A percentile compares a stretch with the other conserved stretches of the same genome.
These are phyloP conservation scores for Eudasyphora cyanicolor DNA, from an alignment of 2,888 invertebrate species.

Conservation along the genomic window DNA sequence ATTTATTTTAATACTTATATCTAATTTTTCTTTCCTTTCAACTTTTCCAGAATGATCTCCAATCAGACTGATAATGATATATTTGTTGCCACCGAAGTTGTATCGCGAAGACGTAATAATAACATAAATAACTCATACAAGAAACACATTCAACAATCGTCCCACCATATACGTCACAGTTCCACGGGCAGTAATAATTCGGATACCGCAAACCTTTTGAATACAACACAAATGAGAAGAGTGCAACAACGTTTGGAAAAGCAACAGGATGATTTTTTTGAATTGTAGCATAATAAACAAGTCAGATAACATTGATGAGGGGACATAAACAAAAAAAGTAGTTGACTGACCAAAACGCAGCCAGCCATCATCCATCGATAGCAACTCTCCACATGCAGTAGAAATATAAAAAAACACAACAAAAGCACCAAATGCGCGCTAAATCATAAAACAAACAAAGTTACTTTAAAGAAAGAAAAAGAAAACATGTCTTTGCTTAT, in stretches of 20 bases:
- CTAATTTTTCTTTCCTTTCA: not conserved
- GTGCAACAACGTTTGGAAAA: constrained; percentile 90
- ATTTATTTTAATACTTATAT: too few species aligned
- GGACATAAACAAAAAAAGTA: not conserved
- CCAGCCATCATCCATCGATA: too few species aligned
- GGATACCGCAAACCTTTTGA: constrained; percentile 79
- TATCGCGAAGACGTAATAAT: constrained; percentile 73
- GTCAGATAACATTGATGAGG: constrained; percentile 5
- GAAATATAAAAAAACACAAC: constrained; percentile 21
- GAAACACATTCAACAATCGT: constrained; percentile 71
- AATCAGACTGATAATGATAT: constrained; percentile 78
- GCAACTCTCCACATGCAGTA: too few species aligned
- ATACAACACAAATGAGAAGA: constrained; percentile 89
- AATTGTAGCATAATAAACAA: constrained; percentile 87
- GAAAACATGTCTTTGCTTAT: constrained; percentile 6
- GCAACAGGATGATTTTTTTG: constrained; percentile 93
- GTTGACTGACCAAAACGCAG: not conserved
- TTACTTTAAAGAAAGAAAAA: constrained; percentile 35
- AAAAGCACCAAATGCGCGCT: constrained; percentile 45
- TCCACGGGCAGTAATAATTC: constrained; percentile 82
- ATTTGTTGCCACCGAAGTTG: constrained; percentile 74
- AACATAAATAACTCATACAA: constrained; percentile 77
- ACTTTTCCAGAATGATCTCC: constrained; percentile 72
- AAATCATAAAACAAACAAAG: constrained; percentile 47
- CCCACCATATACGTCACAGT: constrained; percentile 75